phyloP scores from a whole-genome alignment of 2,113 vertebrate species.

The Gallinago paraguaiae region DNA sequence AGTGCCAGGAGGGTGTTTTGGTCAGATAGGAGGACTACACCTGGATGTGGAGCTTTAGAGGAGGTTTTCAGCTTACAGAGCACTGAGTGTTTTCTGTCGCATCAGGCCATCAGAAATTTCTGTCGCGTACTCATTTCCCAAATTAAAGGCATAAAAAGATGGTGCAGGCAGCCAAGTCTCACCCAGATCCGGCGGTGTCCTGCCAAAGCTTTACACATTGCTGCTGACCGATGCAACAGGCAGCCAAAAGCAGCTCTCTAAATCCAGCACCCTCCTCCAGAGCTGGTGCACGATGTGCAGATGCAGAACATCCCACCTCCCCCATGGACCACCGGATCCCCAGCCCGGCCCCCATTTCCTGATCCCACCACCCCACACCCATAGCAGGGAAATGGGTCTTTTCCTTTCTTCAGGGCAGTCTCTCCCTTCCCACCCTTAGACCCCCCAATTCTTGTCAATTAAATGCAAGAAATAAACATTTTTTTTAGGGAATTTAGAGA shows the following conservation, averaged over 20 bases:
- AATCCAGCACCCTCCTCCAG: background rate
- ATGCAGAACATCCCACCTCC: background rate
- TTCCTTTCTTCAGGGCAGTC: background rate
- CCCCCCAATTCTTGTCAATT: background rate
- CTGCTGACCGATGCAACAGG: background rate
- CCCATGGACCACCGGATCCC: background rate
- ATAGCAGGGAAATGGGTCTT: background rate
- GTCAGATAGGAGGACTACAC: background rate
- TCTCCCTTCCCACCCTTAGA: background rate
- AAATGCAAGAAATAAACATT: background rate
- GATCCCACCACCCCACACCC: background rate
- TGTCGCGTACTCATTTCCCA: conserved; percentile 26
- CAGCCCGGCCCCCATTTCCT: background rate
- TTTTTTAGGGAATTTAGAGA: background rate
- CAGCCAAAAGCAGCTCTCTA: background rate
- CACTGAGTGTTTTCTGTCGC: background rate
- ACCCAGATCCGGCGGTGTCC: background rate
- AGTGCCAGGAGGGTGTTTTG: background rate
- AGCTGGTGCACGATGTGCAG: background rate
- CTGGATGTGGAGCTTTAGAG: background rate
- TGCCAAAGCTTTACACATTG: background rate
- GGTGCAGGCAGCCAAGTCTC: conserved; percentile 56
- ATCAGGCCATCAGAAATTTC: conserved; percentile 30
- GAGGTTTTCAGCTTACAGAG: background rate
- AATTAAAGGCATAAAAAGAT: conserved; percentile 51